Conservation (phyloP, 1,140 invertebrate genomes). For the Heliconius eleuchia region DNA sequence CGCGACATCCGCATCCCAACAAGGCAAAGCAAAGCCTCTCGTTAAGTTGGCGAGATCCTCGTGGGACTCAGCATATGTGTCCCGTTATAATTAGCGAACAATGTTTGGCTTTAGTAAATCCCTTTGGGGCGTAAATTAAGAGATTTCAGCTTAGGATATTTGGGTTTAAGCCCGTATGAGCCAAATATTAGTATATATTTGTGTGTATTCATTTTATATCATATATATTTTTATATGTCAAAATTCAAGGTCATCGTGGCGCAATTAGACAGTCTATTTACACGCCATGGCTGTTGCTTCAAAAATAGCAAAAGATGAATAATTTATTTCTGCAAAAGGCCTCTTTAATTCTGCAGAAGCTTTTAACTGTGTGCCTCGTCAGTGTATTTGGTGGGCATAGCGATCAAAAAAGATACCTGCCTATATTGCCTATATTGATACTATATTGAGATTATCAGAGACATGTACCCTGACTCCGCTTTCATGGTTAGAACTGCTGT, state of each 20-base stretch:
- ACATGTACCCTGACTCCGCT: too few species aligned
- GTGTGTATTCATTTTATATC: constrained; percentile 3
- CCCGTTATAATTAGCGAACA: constrained; percentile 80
- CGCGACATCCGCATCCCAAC: constrained; percentile 31
- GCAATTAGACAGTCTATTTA: too few species aligned
- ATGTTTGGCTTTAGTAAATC: constrained; percentile 80
- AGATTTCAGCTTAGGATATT: constrained; percentile 76
- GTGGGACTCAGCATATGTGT: constrained; percentile 75
- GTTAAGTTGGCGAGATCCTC: constrained; percentile 69
- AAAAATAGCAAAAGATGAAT: too few species aligned
- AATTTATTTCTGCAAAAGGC: too few species aligned
- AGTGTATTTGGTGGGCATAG: too few species aligned
- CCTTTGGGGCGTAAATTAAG: constrained; percentile 80
- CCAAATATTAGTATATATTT: constrained; percentile 46
- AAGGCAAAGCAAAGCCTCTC: constrained; percentile 52
- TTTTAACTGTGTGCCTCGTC: too few species aligned
- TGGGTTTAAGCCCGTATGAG: constrained; percentile 59
- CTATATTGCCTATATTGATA: too few species aligned
- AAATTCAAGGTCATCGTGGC: not conserved
- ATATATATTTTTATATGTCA: constrained; percentile 3
- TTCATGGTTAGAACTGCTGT: too few species aligned
- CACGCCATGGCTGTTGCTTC: too few species aligned
- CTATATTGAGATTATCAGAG: too few species aligned
- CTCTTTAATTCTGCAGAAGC: too few species aligned
- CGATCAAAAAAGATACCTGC: too few species aligned